Conservation (phyloP, 2,888 invertebrate genomes). For the Leptinotarsa peninsularis region DNA sequence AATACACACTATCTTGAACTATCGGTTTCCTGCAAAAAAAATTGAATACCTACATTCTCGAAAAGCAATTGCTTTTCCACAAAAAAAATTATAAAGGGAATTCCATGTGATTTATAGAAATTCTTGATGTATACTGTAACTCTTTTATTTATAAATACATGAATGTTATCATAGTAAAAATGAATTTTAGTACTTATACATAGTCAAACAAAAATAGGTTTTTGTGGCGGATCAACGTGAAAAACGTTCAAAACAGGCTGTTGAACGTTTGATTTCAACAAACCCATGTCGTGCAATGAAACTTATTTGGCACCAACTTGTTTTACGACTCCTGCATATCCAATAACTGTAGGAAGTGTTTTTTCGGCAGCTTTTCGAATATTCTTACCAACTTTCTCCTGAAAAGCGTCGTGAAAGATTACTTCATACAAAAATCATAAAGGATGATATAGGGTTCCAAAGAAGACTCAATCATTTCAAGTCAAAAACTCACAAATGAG, state of each 20-base stretch:
- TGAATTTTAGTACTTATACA: too few relatives aligned
- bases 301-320: slow-evolving; percentile 26
- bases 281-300: not conserved
- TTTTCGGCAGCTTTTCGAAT: slow-evolving; percentile 43
- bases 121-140: too few relatives aligned
- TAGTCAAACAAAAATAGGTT: too few relatives aligned
- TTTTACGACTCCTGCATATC: slow-evolving; percentile 41
- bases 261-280: not conserved
- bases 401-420: slow-evolving; percentile 10
- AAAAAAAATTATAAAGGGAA: too few relatives aligned
- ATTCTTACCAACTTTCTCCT: slow-evolving; percentile 45
- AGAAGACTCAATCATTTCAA: not conserved
- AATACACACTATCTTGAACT: too few relatives aligned
- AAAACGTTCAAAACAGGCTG: not conserved
- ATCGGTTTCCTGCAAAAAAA: too few relatives aligned
- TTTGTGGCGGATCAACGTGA: not conserved
- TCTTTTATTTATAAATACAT: too few relatives aligned
- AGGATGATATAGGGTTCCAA: not conserved
- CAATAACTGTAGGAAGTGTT: slow-evolving; percentile 41
- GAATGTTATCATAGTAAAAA: too few relatives aligned
- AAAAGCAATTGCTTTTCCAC: too few relatives aligned
- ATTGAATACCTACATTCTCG: too few relatives aligned
- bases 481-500: not conserved
- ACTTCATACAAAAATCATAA: not conserved
- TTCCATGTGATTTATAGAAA: too few relatives aligned